Evolutionary conservation across 2,113 vertebrate species (phyloP).

Genomic region (Campylorhamphus procurvoides): DNA sequence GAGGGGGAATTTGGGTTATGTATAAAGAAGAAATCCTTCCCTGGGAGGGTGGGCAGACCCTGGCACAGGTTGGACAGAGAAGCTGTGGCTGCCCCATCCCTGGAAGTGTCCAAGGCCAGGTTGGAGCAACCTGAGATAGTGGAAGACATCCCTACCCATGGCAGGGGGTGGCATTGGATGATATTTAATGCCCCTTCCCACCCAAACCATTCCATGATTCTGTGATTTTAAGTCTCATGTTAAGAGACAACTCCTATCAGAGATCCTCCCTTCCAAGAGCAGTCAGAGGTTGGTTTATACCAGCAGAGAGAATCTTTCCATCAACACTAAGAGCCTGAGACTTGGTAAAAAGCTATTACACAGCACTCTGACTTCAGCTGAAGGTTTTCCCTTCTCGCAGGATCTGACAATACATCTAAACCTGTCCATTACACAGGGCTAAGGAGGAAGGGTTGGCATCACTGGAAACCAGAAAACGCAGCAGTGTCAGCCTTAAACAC

Average conservation of each 20-base stretch:
- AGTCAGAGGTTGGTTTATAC: neutral
- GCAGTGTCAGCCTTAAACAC: neutral
- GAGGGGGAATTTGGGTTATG: neutral
- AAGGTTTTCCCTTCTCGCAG: neutral
- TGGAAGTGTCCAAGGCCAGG: neutral
- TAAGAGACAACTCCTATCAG: neutral
- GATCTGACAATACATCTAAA: neutral
- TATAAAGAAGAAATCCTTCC: neutral
- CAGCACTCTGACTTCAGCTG: neutral
- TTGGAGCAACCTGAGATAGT: neutral
- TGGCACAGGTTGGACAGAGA: neutral
- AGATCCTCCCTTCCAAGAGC: neutral
- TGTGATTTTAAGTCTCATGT: neutral
- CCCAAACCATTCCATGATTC: neutral
- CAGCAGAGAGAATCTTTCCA: neutral
- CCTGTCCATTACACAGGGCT: neutral
- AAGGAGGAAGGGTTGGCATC: neutral
- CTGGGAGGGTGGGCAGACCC: neutral
- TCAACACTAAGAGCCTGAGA: neutral
- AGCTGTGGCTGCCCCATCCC: neutral
- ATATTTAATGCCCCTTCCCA: neutral
- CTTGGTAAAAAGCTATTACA: neutral
- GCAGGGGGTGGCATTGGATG: neutral
- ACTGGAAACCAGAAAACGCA: neutral
- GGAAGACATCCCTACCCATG: neutral